Evolutionary conservation across 2,113 vertebrate species (phyloP).

Genomic region (Pelusios castaneus): DNA sequence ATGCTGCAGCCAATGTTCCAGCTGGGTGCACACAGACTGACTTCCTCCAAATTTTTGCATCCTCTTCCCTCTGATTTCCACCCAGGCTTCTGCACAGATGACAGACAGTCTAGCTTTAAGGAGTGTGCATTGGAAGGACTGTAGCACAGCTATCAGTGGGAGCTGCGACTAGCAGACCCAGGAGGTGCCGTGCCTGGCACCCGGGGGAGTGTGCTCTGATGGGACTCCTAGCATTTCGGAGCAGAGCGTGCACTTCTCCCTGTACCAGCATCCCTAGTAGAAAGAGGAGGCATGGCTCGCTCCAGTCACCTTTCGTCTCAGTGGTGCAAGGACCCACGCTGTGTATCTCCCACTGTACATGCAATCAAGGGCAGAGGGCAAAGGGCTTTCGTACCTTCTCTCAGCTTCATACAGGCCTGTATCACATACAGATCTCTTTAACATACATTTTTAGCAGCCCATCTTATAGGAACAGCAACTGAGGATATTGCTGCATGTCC

Average conservation of each 20-base stretch:
- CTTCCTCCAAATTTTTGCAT: no score
- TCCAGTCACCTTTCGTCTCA: background rate
- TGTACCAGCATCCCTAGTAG: background rate
- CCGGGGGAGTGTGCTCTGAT: background rate
- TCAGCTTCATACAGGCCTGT: background rate
- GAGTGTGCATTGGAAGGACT: no score
- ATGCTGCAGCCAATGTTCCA: background rate
- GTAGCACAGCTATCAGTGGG: background rate
- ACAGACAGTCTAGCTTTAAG: no score
- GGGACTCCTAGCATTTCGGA: background rate
- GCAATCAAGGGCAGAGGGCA: no score
- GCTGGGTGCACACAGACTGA: no score
- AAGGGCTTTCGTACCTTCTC: background rate
- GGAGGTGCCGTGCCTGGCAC: no score
- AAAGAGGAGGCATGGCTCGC: background rate
- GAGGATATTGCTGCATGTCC: background rate
- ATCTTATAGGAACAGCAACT: background rate
- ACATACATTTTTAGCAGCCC: background rate
- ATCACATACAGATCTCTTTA: no score
- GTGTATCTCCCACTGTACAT: no score
- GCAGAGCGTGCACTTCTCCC: background rate
- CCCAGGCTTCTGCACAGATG: no score
- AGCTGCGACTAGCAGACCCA: background rate
- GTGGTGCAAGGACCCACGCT: no score
- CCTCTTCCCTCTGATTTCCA: no score